Conservation (phyloP, 2,888 invertebrate genomes). For the Apotomis turbidana region DNA sequence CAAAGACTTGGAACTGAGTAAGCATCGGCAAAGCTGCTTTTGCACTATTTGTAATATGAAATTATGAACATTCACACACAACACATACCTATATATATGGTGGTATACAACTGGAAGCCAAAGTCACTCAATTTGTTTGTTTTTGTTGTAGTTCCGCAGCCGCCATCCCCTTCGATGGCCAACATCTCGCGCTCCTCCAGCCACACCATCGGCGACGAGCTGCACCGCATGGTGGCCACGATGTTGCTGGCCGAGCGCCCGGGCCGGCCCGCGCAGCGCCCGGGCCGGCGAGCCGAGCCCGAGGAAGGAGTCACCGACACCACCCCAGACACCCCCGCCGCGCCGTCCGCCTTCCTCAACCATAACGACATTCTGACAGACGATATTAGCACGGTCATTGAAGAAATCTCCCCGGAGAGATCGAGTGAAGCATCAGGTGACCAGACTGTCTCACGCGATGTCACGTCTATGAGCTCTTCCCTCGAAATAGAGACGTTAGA, state of each 20-base stretch:
- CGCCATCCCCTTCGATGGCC: conserved; percentile 50
- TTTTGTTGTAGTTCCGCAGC: conserved; percentile 53
- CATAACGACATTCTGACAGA: background rate
- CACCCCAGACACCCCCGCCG: background rate
- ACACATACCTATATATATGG: no score
- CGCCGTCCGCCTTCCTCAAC: background rate
- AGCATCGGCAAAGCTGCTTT: conserved; percentile 12
- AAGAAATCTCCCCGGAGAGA: conserved; percentile 30
- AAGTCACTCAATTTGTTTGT: conserved; percentile 16
- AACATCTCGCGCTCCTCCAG: conserved; percentile 54
- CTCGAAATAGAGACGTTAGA: conserved; percentile 58
- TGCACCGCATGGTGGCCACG: conserved; percentile 60
- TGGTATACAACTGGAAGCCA: no score
- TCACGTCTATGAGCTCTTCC: conserved; percentile 49
- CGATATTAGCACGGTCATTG: conserved; percentile 59
- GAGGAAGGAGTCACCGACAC: background rate
- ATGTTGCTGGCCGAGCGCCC: conserved; percentile 50
- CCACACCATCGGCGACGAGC: conserved; percentile 54
- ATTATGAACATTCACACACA: no score
- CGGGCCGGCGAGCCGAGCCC: conserved; percentile 41
- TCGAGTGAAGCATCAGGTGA: background rate
- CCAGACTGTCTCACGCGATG: background rate
- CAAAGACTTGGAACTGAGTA: conserved; percentile 61
- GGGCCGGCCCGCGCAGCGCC: no score
- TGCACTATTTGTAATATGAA: no score